Conservation (phyloP, 2,888 invertebrate species). For the Sphaerophoria rueppellii region DNA sequence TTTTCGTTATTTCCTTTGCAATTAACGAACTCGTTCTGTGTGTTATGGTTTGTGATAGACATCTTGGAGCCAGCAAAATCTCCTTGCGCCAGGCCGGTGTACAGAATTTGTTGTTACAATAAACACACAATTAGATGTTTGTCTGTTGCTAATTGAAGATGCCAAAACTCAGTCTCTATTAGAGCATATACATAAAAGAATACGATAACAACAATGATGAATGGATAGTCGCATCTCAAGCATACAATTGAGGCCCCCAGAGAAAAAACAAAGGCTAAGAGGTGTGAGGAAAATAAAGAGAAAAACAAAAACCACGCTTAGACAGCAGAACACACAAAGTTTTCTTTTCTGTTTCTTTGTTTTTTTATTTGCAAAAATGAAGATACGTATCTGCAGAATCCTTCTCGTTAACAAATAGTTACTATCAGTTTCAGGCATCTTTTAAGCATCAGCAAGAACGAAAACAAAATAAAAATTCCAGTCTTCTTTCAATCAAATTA, state of each 20-base stretch:
- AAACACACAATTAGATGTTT: slow-evolving; percentile 59
- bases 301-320: slow-evolving; percentile 37
- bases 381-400: slow-evolving; percentile 66
- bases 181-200: slow-evolving; percentile 51
- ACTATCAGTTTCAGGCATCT: slow-evolving; percentile 72
- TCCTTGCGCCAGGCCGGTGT: slow-evolving; percentile 33
- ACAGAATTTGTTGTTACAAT: slow-evolving; percentile 53
- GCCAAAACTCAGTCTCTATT: slow-evolving; percentile 50
- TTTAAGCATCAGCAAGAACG: slow-evolving; percentile 69
- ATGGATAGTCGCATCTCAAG: slow-evolving; percentile 47
- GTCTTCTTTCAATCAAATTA: slow-evolving; percentile 68
- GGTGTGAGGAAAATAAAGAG: neutral
- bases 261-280: slow-evolving; percentile 26
- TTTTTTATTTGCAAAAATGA: neutral
- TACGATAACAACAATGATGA: slow-evolving; percentile 67
- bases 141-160: slow-evolving; percentile 70
- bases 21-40: slow-evolving; percentile 12
- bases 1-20: slow-evolving; percentile 6
- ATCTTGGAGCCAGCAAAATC: slow-evolving; percentile 70
- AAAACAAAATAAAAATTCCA: slow-evolving; percentile 56
- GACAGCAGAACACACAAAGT: slow-evolving; percentile 52
- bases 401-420: slow-evolving; percentile 73
- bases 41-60: slow-evolving; percentile 63
- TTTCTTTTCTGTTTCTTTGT: neutral
- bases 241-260: neutral